Base-by-base conservation (phyloP, 53 echinoderm and acorn worm species). In the Antedon mediterranea region DNA sequence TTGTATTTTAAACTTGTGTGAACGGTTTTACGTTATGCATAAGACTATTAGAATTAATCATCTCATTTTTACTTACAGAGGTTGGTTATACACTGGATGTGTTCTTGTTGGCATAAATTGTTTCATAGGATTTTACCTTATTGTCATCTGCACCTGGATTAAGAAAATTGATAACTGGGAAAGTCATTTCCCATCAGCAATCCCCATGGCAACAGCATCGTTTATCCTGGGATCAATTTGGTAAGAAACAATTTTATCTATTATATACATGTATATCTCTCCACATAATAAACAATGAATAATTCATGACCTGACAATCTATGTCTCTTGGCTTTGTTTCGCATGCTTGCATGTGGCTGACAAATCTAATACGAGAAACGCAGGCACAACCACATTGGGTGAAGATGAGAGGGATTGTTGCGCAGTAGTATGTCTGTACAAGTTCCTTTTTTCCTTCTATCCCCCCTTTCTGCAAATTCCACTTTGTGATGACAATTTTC, bases 121-220 rank as follows among this genome's bases (percentile, higher is more conserved):
- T 28, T 29, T 76, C 30, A 92, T 98, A 28, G 98, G 92, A 18
- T 82, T 88, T 72, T 98, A 98, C 43, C 85, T 98, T 57, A 86
- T 98, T 30, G 83, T 98, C 0, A 71, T 92, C 23, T 88, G 92
- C 32, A 89, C 84, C 30, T 98, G 92, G 90, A 88, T 98, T 32
- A 84, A 79, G 72, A 98, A 98, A 79, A 89, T 88, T 76, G 79
- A 82, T 0, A 92, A 98, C 71, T 98, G 98, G 98, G 92, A 98
- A 43, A 83, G 82, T 23, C 92, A 93, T 28, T 76, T 81, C 2
- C 98, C 98, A 0, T 84, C 83, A 42, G 92, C 92, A 30, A 88
- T 98, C 15, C 98, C 98, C 0, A 79, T 98, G 71, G 98, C 98
- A 78, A 98, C 98, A 5, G 90, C 84, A 75, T 77, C 88, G 3